These are phyloP conservation scores for Phengaris arion DNA, from an alignment of 2,888 invertebrate species.

Conservation along the genomic window DNA sequence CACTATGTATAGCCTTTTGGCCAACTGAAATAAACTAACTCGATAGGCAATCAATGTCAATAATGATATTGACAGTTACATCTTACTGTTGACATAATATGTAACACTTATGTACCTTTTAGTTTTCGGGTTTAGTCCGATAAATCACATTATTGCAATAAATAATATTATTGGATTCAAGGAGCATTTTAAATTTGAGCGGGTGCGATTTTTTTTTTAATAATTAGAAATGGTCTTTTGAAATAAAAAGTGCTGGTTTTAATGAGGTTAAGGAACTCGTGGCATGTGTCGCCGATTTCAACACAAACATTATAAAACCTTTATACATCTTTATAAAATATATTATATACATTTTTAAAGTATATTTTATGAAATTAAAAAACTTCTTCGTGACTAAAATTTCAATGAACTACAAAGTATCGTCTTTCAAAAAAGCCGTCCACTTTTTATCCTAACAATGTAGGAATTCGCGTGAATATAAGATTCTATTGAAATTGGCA, in stretches of 20 bases:
- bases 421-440: constrained; percentile 41
- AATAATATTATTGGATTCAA: background rate
- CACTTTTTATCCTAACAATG: constrained; percentile 42
- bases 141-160: background rate
- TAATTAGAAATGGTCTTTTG: background rate
- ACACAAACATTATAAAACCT: background rate
- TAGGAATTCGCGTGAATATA: constrained; percentile 45
- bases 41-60: too few relatives aligned
- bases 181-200: background rate
- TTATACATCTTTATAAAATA: background rate
- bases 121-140: background rate
- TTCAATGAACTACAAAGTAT: constrained; percentile 36
- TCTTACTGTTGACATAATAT: too few relatives aligned
- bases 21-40: too few relatives aligned
- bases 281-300: background rate
- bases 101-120: background rate
- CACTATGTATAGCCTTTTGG: too few relatives aligned
- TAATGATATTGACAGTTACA: too few relatives aligned
- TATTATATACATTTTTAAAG: background rate
- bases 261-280: background rate
- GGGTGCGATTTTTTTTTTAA: background rate
- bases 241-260: background rate
- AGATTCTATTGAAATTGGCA: constrained; percentile 47
- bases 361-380: background rate
- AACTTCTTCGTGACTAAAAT: constrained; percentile 10